Base-by-base conservation (phyloP, 2,113 vertebrate species). In the Syngnathus typhle region DNA sequence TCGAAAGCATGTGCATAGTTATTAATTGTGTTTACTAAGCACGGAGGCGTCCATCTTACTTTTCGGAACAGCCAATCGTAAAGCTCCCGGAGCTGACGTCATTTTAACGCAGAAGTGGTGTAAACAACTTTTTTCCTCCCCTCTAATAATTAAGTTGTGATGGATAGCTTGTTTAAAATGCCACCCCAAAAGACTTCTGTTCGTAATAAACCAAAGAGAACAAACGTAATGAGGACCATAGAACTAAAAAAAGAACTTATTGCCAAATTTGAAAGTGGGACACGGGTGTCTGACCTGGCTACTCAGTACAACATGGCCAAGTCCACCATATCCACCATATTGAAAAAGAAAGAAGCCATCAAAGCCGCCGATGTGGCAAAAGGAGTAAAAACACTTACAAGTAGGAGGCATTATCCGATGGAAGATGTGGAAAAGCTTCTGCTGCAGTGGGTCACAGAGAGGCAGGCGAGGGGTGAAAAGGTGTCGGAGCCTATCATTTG, bases 321-420 rank as follows among this genome's bases (percentile, higher is more conserved):
- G 64, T 65, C 64, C 7, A 65, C 64, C 27, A 65, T 65, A 51
- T 65, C 32, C 19, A 51, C 64, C 36, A 65, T 65, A 19, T 38
- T 65, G 36, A 65, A 65, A 51, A 65, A 37, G 43, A 65, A 65
- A 52, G 64, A 65, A 54, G 64, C 46, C 16, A 65, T 65, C 7
- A 65, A 65, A 52, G 46, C 44, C 4, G 46, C 49, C 7, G 49
- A 51, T 38, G 32, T 52, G 10, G 64, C 64, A 39, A 51, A 65
- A 51, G 64, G 64, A 51, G 64, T 65, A 12, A 51, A 38, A 65
- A 52, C 46, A n/a, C 46, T 65, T 13, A 65, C 46, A n/a, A 65
- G 46, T 16, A 64, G 44, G 18, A 47, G 43, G 6, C 64, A 23
- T 52, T 37, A 36, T n/a, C 36, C 10, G 21, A 49, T 65, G 64